phyloP scores from a whole-genome alignment of 1,140 invertebrate species.

The Calliopsis andreniformis region DNA sequence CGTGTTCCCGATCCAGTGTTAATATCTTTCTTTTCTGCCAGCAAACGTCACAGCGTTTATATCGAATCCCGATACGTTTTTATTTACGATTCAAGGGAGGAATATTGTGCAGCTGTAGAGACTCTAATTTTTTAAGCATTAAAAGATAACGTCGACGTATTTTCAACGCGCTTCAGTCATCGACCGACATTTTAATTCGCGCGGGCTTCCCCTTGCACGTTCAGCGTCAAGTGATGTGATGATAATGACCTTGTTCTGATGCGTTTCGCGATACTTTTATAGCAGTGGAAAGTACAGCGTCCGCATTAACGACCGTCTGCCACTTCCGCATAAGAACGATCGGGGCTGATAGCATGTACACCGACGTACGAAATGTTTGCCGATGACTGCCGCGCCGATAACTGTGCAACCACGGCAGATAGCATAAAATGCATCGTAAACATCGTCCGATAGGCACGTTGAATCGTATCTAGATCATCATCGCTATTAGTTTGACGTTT shows the following conservation, averaged over 20 bases:
- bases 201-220: slow-evolving; percentile 7
- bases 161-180: background rate
- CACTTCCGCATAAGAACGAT: background rate
- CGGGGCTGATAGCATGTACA: background rate
- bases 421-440: background rate
- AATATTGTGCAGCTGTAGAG: too few species aligned
- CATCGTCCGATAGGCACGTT: background rate
- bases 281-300: background rate
- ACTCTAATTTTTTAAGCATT: too few species aligned
- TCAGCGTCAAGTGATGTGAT: slow-evolving; percentile 11
- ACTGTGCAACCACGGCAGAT: background rate
- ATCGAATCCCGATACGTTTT: too few species aligned
- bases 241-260: slow-evolving; percentile 19
- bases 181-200: slow-evolving; percentile 17
- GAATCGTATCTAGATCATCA: slow-evolving; percentile 5
- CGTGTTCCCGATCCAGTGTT: too few species aligned
- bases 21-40: too few species aligned
- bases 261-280: slow-evolving; percentile 13
- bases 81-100: too few species aligned
- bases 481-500: slow-evolving; percentile 32
- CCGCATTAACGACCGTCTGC: background rate
- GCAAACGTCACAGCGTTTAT: too few species aligned
- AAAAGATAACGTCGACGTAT: too few species aligned
- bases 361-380: background rate
- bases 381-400: slow-evolving; percentile 10